Evolutionary conservation across 2,888 invertebrate genomes (phyloP).

Genomic region (Anorthoa munda): DNA sequence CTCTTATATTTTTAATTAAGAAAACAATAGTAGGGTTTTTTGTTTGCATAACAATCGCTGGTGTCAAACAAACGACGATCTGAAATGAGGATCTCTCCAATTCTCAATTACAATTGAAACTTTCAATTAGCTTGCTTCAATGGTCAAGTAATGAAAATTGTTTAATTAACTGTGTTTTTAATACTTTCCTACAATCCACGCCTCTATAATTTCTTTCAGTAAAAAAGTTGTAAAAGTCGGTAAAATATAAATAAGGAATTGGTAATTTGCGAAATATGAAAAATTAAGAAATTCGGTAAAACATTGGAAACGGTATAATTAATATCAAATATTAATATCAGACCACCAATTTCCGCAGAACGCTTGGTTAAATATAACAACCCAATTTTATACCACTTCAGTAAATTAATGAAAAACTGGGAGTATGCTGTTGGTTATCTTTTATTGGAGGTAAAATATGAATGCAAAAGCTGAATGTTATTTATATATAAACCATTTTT

Average conservation of each 20-base stretch:
- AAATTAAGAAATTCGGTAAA: neutral
- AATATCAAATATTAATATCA: neutral
- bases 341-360: neutral
- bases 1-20: neutral
- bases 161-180: neutral
- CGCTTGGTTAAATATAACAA: neutral
- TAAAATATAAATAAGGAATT: neutral
- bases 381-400: constrained; percentile 5
- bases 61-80: constrained; percentile 52
- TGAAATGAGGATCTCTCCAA: constrained; percentile 49
- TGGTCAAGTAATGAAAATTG: neutral
- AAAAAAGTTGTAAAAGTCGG: neutral
- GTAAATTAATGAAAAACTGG: constrained; percentile 22
- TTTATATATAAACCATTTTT: neutral
- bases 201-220: no score
- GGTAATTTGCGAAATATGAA: neutral
- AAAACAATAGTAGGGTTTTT: constrained; percentile 31
- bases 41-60: constrained; percentile 55
- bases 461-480: neutral
- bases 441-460: neutral
- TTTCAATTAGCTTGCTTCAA: constrained; percentile 13
- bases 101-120: constrained; percentile 34
- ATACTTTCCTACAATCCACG: neutral
- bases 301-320: neutral
- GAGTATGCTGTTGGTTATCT: constrained; percentile 1